Conservation (phyloP, 2,888 invertebrate species). For the Xestia ashworthii region DNA sequence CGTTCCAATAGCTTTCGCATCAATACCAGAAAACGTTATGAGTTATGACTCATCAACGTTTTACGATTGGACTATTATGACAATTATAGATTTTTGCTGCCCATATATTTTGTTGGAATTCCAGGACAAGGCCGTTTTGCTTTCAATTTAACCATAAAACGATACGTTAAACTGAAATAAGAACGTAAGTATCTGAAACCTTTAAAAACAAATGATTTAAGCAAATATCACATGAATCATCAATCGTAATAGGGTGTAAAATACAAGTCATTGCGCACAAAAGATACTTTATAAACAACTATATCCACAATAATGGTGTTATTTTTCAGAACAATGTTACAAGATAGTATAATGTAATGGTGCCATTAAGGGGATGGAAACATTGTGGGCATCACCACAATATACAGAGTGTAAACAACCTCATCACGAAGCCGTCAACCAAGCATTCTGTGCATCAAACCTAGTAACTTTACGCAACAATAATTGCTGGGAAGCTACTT, state of each 20-base stretch:
- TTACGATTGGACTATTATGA: constrained; percentile 45
- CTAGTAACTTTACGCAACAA: no score
- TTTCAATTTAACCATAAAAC: not conserved
- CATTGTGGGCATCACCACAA: not conserved
- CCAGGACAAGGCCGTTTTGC: constrained; percentile 40
- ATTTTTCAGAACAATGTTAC: not conserved
- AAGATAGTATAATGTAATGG: not conserved
- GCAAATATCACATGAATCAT: not conserved
- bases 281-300: no score
- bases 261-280: not conserved
- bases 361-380: not conserved
- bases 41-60: constrained; percentile 56
- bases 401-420: no score
- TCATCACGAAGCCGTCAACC: no score
- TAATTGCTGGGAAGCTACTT: no score
- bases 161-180: not conserved
- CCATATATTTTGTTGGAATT: constrained; percentile 30
- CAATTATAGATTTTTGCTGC: constrained; percentile 45
- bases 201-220: not conserved
- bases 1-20: constrained; percentile 56
- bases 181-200: not conserved
- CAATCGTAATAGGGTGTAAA: not conserved
- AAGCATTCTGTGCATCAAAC: no score
- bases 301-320: not conserved
- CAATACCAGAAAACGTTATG: constrained; percentile 50